These are phyloP conservation scores for Taurulus bubalis DNA, from an alignment of 2,113 vertebrate species.

Conservation along the genomic window DNA sequence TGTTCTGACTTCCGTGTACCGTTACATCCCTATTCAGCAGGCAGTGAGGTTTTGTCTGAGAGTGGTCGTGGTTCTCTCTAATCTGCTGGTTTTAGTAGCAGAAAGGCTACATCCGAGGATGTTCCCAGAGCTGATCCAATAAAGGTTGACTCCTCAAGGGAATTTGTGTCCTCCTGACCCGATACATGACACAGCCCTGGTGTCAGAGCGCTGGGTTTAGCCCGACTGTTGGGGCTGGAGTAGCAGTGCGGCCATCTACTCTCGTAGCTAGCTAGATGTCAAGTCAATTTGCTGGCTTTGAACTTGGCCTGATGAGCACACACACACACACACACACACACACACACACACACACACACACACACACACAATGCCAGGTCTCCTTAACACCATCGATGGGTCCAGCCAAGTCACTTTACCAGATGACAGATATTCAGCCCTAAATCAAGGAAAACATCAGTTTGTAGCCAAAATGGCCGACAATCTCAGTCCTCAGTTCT, in stretches of 20 bases:
- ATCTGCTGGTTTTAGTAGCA: constrained; percentile 20
- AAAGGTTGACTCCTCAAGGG: background rate
- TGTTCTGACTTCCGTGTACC: too few relatives aligned
- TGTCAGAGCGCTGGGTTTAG: constrained; percentile 34
- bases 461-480: constrained; percentile 58
- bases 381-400: constrained; percentile 65
- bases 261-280: constrained; percentile 43
- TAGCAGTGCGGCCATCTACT: constrained; percentile 29
- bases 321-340: constrained; percentile 43
- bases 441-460: constrained; percentile 64
- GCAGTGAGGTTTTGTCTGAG: constrained; percentile 27
- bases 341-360: constrained; percentile 40
- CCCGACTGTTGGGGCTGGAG: background rate
- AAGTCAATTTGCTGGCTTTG: constrained; percentile 56
- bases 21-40: background rate
- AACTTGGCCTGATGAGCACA: constrained; percentile 37
- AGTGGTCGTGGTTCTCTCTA: constrained; percentile 14
- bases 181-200: too few relatives aligned
- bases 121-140: constrained; percentile 7
- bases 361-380: constrained; percentile 50
- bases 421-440: constrained; percentile 61
- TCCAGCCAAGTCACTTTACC: constrained; percentile 51
- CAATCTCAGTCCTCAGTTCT: constrained; percentile 14
- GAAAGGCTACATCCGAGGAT: constrained; percentile 2
- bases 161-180: constrained; percentile 24